Evolutionary conservation across 53 echinoderm and acorn worm species (phyloP).

Genomic region (Paracentrotus lividus): DNA sequence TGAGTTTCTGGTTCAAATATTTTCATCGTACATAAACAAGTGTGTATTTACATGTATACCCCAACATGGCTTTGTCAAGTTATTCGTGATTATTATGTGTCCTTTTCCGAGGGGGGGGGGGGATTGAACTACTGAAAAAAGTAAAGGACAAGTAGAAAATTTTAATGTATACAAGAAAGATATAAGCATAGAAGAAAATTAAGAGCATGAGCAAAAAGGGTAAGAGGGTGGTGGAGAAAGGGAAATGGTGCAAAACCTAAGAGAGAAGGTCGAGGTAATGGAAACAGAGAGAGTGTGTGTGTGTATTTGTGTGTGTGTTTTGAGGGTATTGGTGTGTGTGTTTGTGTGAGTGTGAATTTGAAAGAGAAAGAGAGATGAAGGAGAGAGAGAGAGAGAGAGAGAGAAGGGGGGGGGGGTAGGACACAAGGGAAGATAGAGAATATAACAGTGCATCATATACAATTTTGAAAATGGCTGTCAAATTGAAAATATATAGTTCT

Average conservation of each 20-base stretch:
- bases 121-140: accelerated
- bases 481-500: too few species aligned
- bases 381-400: not conserved
- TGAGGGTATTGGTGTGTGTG: not conserved
- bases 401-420: not conserved
- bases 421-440: not conserved
- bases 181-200: not conserved
- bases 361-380: not conserved
- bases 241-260: too few species aligned
- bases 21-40: too few species aligned
- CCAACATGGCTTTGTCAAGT: too few species aligned
- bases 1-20: too few species aligned
- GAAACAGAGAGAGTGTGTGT: too few species aligned
- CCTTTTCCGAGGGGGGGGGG: not conserved
- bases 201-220: not conserved
- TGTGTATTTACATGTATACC: too few species aligned
- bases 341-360: not conserved
- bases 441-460: too few species aligned
- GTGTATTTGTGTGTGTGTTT: not conserved
- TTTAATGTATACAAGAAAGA: not conserved
- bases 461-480: too few species aligned
- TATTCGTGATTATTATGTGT: too few species aligned
- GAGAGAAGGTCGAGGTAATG: too few species aligned
- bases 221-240: not conserved
- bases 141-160: not conserved